Evolutionary conservation across 2,888 invertebrate genomes (phyloP), one percentile per base, ranked within the genome.

Genomic region (Rhorus exstirpatorius): DNA sequence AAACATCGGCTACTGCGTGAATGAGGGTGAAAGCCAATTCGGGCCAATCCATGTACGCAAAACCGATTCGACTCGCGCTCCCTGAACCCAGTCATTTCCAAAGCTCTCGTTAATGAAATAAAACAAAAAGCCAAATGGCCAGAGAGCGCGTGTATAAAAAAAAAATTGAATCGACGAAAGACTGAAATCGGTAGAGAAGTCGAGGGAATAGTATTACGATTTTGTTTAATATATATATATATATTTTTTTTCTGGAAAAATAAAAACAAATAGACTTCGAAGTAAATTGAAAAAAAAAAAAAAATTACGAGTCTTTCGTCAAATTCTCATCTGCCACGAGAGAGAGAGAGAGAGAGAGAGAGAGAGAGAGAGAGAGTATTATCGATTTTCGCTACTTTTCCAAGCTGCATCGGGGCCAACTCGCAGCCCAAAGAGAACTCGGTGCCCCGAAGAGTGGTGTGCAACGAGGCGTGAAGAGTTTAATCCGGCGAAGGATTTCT

Each of bases 401-500:
- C 41, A 49, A 26, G 58, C 41, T 67, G 60, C 67, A 67, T 60
- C 53, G 38, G 14, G 53, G 21, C 41, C 26, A 35, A 26, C 46
- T n/a, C 49, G 51, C 41, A 41, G 19, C 24, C 46, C n/a, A 17
- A 31, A 58, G 26, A 44, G 46, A 55, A 58, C 51, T 17, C 53
- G 70, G 53, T 49, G 63, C 49, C 44, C 17, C n/a, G 10, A 17
- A 26, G 65, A 35, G 31, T 51, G n/a, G n/a, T 24, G 55, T 75
- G 67, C 79, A 75, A 53, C 63, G 75, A 80, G 70, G 75, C 70
- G 75, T 80, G 67, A 80, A 76, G 76, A 76, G 70, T 76, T 75
- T 76, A 76, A 76, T 76, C 70, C 75, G 58, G 65, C 53, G 53
- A 63, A 80, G 61, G 74, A 63, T 70, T 70, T 63, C 70, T 65